Evolutionary conservation across 2,113 vertebrate species (phyloP), one percentile per base, ranked within the genome.

Genomic region (Ciconia boyciana): DNA sequence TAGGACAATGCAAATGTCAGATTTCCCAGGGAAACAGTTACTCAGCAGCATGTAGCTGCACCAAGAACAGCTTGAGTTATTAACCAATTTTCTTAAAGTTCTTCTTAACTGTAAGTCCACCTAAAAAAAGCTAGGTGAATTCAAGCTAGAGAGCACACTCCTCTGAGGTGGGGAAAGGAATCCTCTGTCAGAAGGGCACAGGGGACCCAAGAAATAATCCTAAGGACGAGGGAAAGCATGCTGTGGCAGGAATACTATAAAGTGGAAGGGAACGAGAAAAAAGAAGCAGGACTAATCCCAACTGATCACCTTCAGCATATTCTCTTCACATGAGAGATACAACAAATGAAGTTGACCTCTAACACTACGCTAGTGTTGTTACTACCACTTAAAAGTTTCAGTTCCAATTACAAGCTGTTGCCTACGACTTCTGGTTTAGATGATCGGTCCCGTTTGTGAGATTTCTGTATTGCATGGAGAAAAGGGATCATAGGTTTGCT

Each of bases 301-400:
- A 4, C 0, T 28, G 20, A 57, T 13, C 9, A 11, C 32, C 28
- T 61, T 17, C 52, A 39, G 22, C 16, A 48, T 5, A 32, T 4
- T 5, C 8, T n/a, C 14, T 61, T 69, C 11, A 31, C 0, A 0
- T 2, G 6, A n/a, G 20, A 69, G 6, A 24, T 4, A 52, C 1
- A 55, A 36, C 8, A 61, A 64, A 43, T 6, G 1, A 66, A 52
- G 22, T 0, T 52, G 21, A 90, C 11, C 25, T 83, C 31, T 44
- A 77, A 58, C 5, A 16, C 25, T 6, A 22, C 0, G 0, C 1
- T 7, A 36, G 4, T 8, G 22, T n/a, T n/a, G n/a, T n/a, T n/a
- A n/a, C 34, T 0, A 15, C 8, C 52, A n/a, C 24, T 60, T 52
- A 5, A 2, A 81, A 76, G 7, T 10, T 4, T 36, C 6, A 39